A percentile compares a stretch with the other conserved stretches of the same genome.
phyloP scores from a whole-genome alignment of 2,113 vertebrate species.

The Theristicus caerulescens region DNA sequence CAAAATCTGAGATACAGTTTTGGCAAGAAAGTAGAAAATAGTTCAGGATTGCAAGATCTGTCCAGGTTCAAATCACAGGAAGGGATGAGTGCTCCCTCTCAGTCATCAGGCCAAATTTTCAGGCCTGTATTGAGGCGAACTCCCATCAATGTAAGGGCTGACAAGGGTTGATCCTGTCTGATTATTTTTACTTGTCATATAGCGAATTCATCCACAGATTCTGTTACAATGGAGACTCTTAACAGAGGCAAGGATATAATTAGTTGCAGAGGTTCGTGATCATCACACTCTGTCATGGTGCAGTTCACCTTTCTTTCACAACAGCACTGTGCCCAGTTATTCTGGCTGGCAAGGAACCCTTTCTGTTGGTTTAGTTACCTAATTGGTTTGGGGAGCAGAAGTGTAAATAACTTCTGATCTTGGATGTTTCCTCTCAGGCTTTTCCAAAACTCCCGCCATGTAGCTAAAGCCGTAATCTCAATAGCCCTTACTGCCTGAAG shows the following conservation, averaged over 20 bases:
- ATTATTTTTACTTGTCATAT: neutral
- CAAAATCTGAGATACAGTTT: neutral
- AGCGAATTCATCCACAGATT: neutral
- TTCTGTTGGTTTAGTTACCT: neutral
- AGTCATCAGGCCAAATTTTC: neutral
- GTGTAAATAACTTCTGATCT: neutral
- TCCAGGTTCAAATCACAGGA: neutral
- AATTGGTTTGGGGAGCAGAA: neutral
- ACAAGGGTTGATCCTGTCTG: neutral
- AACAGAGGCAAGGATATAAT: neutral
- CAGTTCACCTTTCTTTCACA: neutral
- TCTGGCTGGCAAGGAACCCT: neutral
- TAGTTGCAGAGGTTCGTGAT: neutral
- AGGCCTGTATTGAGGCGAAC: neutral
- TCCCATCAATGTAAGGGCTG: neutral
- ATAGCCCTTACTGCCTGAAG: neutral
- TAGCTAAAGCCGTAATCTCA: neutral
- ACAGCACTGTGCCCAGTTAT: neutral
- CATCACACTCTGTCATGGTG: neutral
- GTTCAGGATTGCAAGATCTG: neutral
- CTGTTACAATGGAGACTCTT: neutral
- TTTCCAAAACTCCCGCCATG: neutral
- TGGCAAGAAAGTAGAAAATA: neutral
- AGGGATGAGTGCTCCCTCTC: neutral
- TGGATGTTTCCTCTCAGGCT: neutral